Evolutionary conservation across 2,797 vertebrate genomes (phyloP), one percentile per base, ranked within the genome.

Genomic region (Coreius guichenoti): DNA sequence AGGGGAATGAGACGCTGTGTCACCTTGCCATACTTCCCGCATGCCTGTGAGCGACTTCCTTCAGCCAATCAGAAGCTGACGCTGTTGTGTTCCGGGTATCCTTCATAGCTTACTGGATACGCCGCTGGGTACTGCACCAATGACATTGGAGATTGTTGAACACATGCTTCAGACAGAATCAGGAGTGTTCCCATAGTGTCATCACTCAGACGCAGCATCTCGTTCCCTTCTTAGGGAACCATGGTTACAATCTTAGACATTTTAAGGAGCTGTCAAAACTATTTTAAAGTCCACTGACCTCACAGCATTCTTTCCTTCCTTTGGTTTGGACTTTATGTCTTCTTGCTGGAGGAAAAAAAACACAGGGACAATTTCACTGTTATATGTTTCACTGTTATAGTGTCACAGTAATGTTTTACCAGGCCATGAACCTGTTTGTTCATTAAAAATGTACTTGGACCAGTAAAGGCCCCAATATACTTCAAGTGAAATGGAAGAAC

Each of bases 231-330:
- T 65, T 26, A 31, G 14, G 58, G n/a, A 26, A 29, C 12, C 58
- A 61, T 0, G n/a, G 56, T 65, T 8, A 29, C 61, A 65, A 17
- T 65, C 14, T 4, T 14, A 65, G 61, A 31, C 6, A 7, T 72
- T 33, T 61, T 12, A 70, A 56, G 14, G n/a, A 43, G 13, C 39
- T 12, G 23, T 49, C 36, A 21, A 85, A 78, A 13, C 7, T 1
- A 72, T 45, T 54, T 7, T 51, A 69, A 31, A 36, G 23, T 75
- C 12, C 51, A 65, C 86, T 86, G 90, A 98, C 98, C 97, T 96
- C 89, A 99, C 88, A 1, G 92, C 93, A 92, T 97, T 99, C 79
- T 84, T 91, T 87, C 98, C 97, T 89, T 96, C 87, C 14, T 94
- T 90, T 88, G 98, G 97, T 90, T 99, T 99, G 14, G 85, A 2